A percentile compares a stretch with the other conserved stretches of the same genome.
These are phyloP conservation scores for Pseudochirops corinnae DNA, from an alignment of 2,797 vertebrate species.

Conservation along the genomic window DNA sequence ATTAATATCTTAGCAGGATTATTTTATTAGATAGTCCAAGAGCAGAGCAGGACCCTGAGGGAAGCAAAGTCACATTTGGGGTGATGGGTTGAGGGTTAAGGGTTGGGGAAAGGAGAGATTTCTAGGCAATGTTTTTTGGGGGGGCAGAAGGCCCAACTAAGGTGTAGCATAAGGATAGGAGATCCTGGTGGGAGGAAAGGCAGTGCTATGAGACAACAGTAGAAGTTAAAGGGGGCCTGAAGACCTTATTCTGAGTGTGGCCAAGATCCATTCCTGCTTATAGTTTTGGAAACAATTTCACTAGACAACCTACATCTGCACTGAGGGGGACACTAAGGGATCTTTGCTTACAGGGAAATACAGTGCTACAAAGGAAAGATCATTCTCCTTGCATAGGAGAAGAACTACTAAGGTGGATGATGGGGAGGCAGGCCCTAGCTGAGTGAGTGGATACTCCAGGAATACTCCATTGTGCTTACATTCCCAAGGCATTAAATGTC, in stretches of 20 bases:
- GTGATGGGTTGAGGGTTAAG: rapidly evolving
- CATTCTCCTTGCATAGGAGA: not conserved
- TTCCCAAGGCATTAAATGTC: not conserved
- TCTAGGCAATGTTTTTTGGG: not conserved
- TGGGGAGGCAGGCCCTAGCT: not conserved
- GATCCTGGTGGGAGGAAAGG: not conserved
- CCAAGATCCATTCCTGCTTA: not conserved
- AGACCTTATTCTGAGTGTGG: not conserved
- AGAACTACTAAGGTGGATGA: not conserved
- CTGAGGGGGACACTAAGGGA: not conserved
- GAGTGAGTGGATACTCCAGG: not conserved
- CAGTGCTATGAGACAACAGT: not conserved
- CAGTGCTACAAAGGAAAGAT: not conserved
- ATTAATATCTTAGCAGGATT: not conserved
- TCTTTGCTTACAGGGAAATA: not conserved
- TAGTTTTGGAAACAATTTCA: not conserved
- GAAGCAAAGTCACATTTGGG: not conserved
- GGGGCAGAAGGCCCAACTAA: not conserved
- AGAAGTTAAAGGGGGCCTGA: not conserved
- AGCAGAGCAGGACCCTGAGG: not conserved
- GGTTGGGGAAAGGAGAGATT: not conserved
- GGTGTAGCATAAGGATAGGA: not conserved
- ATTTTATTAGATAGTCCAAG: not conserved
- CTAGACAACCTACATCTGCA: not conserved
- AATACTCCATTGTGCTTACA: not conserved